Conservation (phyloP, 2,113 vertebrate species). For the Prionailurus viverrinus region DNA sequence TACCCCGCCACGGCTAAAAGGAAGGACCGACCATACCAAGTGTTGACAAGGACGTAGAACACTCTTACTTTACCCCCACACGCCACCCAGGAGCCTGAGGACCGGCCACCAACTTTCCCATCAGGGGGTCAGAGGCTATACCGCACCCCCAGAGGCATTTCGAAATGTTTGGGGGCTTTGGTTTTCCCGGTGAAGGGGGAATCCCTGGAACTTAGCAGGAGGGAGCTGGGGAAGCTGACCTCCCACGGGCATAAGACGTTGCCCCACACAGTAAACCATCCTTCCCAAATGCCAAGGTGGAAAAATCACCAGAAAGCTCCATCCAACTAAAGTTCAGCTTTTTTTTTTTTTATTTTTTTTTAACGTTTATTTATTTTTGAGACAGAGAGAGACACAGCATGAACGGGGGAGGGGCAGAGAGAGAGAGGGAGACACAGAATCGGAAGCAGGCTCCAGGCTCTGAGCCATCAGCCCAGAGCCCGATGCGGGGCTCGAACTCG, state of each 20-base stretch:
- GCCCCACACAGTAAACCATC: background rate
- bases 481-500: fast-evolving
- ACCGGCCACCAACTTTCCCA: background rate
- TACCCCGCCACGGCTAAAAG: too few species aligned
- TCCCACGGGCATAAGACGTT: background rate
- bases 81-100: background rate
- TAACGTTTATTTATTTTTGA: too few species aligned
- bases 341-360: background rate
- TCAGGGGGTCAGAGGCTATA: background rate
- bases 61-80: too few species aligned
- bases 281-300: background rate
- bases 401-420: too few species aligned
- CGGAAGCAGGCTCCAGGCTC: too few species aligned
- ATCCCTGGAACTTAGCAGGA: background rate
- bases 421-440: too few species aligned
- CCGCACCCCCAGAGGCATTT: background rate
- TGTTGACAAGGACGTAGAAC: fast-evolving
- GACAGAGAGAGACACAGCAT: too few species aligned
- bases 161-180: background rate
- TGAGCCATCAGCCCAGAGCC: too few species aligned
- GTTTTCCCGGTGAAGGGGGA: background rate
- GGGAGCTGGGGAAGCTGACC: background rate
- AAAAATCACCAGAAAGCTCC: background rate
- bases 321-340: background rate
- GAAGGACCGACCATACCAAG: background rate